Percentiles rank a stretch among this genome's conserved stretches.
Conservation (phyloP, 2,797 vertebrate genomes). For the Chlorospingus flavigularis region DNA sequence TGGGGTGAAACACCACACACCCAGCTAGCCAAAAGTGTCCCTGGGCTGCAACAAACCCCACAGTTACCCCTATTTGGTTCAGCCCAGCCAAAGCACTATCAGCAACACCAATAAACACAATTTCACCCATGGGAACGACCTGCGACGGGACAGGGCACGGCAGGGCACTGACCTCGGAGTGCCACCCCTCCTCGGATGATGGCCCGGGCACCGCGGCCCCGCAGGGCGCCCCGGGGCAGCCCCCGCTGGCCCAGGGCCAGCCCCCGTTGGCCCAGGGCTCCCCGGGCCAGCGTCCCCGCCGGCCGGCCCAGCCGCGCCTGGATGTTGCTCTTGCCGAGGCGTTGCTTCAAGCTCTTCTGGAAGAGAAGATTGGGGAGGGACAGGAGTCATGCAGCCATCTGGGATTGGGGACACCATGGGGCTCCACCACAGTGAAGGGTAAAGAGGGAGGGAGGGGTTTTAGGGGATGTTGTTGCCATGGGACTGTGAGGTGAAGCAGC, state of each 20-base stretch:
- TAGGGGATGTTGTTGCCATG: neutral
- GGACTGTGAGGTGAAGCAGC: neutral
- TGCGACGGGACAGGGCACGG: fast-evolving
- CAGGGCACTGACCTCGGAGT: conserved; percentile 82
- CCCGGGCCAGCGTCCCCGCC: conserved; percentile 81
- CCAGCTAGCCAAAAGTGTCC: too few relatives aligned
- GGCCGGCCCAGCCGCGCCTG: conserved; percentile 93
- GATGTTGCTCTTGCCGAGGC: conserved; percentile 96
- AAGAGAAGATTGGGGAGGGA: conserved; percentile 61
- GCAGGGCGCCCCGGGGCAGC: conserved; percentile 82
- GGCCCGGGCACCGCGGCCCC: conserved; percentile 83
- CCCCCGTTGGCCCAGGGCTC: conserved; percentile 81
- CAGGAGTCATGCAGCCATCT: neutral
- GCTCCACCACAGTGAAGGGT: neutral
- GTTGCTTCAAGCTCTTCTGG: conserved; percentile 94
- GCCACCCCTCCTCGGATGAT: conserved; percentile 84
- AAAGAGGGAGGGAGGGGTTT: neutral
- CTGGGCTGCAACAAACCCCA: too few relatives aligned
- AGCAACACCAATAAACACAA: too few relatives aligned
- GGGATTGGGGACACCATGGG: fast-evolving
- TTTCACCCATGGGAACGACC: fast-evolving
- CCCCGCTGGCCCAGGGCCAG: conserved; percentile 84
- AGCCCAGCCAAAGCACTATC: too few relatives aligned
- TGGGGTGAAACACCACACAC: too few relatives aligned
- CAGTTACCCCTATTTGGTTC: too few relatives aligned